Percentiles rank a stretch among this genome's conserved stretches.
phyloP scores from a whole-genome alignment of 2,113 vertebrate genomes.

The Nothocercus nigrocapillus region DNA sequence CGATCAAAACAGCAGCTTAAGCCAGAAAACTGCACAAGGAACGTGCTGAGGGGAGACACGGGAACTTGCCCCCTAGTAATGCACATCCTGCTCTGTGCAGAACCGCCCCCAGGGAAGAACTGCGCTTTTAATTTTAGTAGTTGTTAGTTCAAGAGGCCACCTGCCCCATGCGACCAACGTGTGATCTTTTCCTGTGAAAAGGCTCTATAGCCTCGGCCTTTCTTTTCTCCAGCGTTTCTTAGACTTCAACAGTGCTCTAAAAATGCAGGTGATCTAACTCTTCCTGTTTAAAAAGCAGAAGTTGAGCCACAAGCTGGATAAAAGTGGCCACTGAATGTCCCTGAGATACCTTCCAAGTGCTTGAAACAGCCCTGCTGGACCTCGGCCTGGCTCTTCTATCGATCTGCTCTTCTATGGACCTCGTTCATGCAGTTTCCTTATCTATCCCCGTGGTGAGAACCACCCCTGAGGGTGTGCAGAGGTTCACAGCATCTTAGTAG shows the following conservation, averaged over 20 bases:
- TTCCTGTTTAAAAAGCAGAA: not conserved
- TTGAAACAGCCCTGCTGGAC: not conserved
- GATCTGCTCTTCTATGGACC: not conserved
- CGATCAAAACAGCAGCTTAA: slow-evolving; percentile 13
- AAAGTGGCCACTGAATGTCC: not conserved
- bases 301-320: not conserved
- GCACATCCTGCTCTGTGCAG: not conserved
- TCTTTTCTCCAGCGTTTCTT: not conserved
- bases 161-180: not conserved
- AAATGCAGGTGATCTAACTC: not conserved
- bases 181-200: not conserved
- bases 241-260: not conserved
- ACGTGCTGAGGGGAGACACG: not conserved
- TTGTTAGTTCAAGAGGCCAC: not conserved
- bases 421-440: not conserved
- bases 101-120: not conserved
- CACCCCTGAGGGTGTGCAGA: not conserved
- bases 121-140: not conserved
- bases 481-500: not conserved
- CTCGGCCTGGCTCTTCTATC: too few relatives aligned
- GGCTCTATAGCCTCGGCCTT: not conserved
- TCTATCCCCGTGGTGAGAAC: not conserved
- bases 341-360: not conserved
- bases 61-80: not conserved
- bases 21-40: not conserved